Percentiles rank a stretch among this genome's conserved stretches.
Evolutionary conservation across 1,140 invertebrate species (phyloP).

Genomic region (Gryon sp.): DNA sequence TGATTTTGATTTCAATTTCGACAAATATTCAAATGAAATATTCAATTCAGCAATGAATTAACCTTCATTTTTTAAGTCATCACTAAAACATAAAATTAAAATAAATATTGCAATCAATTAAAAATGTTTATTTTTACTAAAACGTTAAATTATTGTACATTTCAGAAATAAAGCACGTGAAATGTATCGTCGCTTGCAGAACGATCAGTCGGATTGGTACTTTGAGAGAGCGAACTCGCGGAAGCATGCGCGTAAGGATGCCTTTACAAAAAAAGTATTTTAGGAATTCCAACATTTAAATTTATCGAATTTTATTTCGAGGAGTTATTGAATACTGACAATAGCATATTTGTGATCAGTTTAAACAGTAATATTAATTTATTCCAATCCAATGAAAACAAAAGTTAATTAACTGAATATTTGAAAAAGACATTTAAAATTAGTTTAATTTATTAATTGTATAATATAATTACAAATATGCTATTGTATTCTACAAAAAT

Average conservation of each 20-base stretch:
- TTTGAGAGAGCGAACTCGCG: conserved; percentile 46
- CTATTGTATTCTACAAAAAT: conserved; percentile 17
- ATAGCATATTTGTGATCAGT: conserved; percentile 25
- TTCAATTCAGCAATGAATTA: too few species aligned
- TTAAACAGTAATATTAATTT: not conserved
- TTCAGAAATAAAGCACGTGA: conserved; percentile 36
- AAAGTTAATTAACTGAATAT: not conserved
- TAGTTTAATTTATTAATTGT: too few species aligned
- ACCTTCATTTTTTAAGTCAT: too few species aligned
- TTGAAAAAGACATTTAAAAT: too few species aligned
- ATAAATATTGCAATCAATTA: too few species aligned
- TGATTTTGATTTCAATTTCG: too few species aligned
- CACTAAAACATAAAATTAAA: too few species aligned
- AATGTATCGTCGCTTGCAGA: conserved; percentile 26
- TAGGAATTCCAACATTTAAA: conserved; percentile 28
- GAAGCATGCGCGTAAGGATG: conserved; percentile 45
- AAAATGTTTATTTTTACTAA: too few species aligned
- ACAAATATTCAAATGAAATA: too few species aligned
- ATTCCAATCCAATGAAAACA: not conserved
- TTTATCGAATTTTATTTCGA: conserved; percentile 1
- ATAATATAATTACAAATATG: conserved; percentile 5
- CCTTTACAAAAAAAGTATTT: conserved; percentile 39
- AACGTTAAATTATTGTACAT: too few species aligned
- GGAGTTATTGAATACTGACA: conserved; percentile 2
- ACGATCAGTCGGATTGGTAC: conserved; percentile 46